These are phyloP conservation scores for Drosophila persimilis DNA, from an alignment of 1,140 invertebrate species.

Conservation along the genomic window DNA sequence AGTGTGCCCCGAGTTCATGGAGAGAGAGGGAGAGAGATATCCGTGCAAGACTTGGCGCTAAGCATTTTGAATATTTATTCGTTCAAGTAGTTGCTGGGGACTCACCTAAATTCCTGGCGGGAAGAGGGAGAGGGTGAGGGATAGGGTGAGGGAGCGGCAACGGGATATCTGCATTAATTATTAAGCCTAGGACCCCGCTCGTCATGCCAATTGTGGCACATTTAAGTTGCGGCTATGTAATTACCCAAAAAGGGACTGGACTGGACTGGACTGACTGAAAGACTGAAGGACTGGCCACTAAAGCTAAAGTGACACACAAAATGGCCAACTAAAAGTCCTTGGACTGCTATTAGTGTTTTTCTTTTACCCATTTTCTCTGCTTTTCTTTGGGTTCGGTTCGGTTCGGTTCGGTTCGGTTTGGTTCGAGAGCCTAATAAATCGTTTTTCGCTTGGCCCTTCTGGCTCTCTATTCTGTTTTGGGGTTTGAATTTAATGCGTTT, in stretches of 20 bases:
- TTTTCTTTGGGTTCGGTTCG: neutral
- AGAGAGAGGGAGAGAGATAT: conserved; percentile 23
- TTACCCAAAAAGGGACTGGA: conserved; percentile 52
- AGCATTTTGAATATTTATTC: conserved; percentile 71
- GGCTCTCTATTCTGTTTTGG: conserved; percentile 29
- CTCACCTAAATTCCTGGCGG: conserved; percentile 21
- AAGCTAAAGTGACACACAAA: conserved; percentile 54
- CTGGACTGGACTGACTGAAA: conserved; percentile 7
- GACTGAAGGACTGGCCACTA: conserved; percentile 17
- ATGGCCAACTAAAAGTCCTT: conserved; percentile 41
- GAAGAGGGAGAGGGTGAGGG: too few species aligned
- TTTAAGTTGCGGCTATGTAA: conserved; percentile 64
- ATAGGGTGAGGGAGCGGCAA: too few species aligned
- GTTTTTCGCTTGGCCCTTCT: conserved; percentile 43
- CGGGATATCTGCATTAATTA: conserved; percentile 60
- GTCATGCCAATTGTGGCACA: conserved; percentile 64
- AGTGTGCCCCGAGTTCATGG: conserved; percentile 39
- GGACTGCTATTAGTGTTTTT: conserved; percentile 50
- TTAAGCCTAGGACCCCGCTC: conserved; percentile 57
- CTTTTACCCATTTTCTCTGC: neutral
- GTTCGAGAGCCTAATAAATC: conserved; percentile 56
- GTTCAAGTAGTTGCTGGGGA: conserved; percentile 46
- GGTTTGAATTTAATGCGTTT: conserved; percentile 61
- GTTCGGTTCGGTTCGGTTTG: conserved; percentile 16
- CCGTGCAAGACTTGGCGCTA: conserved; percentile 35